Base-by-base conservation (phyloP, 2,113 vertebrate genomes). In the Eulemur rufifrons region DNA sequence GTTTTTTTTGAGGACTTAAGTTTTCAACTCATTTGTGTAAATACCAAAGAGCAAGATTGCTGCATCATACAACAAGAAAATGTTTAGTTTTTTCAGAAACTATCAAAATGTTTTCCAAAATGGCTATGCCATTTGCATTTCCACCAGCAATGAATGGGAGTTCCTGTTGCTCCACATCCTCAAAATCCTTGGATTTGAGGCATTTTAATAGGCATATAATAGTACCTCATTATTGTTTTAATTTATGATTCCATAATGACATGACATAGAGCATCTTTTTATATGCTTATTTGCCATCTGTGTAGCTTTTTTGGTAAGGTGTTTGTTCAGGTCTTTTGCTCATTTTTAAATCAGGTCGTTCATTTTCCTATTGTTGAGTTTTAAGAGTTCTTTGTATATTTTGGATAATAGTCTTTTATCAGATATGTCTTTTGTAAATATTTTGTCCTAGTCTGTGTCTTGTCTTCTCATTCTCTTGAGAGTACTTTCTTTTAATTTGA, bases 341-440 rank as follows among this genome's bases (percentile, higher is more conserved):
- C 9, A 73, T 3, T 94, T 96, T 88, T 54, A n/a, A 73, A 50
- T 63, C 23, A 63, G 32, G 18, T 64, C 17, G 0, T 77, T 86
- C 34, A 76, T 59, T 80, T 96, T 78, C 73, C 86, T 83, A 78
- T 27, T 86, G 14, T 82, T 80, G 54, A 92, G 12, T 64, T 76
- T 80, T 71, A 90, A 87, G 23, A 56, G 5, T 85, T 80, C 18
- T 82, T 85, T 25, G 39, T 71, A 32, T 56, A 80, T 81, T 61
- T 56, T 77, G 1, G 21, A 8, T 18, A 90, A 69, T 0, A 54
- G 4, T 66, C 52, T 3, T 74, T 87, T 84, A 61, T 78, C 37
- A 87, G 50, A 11, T 95, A 18, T 52, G 23, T 56, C 5, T 94
- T 89, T 89, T 94, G 69, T 11, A 63, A 95, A 80, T 87, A 90